Evolutionary conservation across 2,888 invertebrate genomes (phyloP).

Genomic region (Endotricha flammealis): DNA sequence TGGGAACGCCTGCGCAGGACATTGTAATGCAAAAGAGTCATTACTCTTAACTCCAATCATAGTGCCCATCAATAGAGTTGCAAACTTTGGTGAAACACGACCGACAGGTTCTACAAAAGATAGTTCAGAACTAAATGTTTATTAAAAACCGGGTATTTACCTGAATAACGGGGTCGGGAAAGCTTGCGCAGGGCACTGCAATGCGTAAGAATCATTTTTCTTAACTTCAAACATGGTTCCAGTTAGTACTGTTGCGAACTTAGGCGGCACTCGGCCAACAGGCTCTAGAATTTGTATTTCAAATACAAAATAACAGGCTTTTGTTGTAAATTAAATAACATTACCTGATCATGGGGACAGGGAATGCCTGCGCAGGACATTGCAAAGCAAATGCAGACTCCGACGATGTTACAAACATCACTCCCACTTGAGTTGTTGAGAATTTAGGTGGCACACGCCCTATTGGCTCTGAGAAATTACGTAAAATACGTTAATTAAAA

Average conservation of each 20-base stretch:
- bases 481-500: constrained; percentile 46
- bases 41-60: constrained; percentile 74
- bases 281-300: constrained; percentile 43
- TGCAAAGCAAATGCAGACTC: constrained; percentile 76
- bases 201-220: constrained; percentile 63
- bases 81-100: constrained; percentile 82
- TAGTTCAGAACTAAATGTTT: constrained; percentile 26
- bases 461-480: constrained; percentile 62
- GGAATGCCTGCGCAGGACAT: constrained; percentile 85
- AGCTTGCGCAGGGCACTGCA: constrained; percentile 84
- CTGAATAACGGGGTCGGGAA: constrained; percentile 76
- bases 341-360: constrained; percentile 73
- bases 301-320: constrained; percentile 28
- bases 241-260: constrained; percentile 75
- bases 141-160: constrained; percentile 45
- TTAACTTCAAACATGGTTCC: constrained; percentile 77
- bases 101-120: constrained; percentile 81
- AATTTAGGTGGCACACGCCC: constrained; percentile 66
- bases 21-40: constrained; percentile 75
- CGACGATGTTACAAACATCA: constrained; percentile 78
- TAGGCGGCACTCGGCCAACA: constrained; percentile 68
- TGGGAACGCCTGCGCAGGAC: constrained; percentile 83
- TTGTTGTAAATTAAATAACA: constrained; percentile 29
- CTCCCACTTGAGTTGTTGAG: constrained; percentile 65
- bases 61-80: constrained; percentile 79